Evolutionary conservation across 2,113 vertebrate genomes (phyloP).

Genomic region (Paralichthys olivaceus): DNA sequence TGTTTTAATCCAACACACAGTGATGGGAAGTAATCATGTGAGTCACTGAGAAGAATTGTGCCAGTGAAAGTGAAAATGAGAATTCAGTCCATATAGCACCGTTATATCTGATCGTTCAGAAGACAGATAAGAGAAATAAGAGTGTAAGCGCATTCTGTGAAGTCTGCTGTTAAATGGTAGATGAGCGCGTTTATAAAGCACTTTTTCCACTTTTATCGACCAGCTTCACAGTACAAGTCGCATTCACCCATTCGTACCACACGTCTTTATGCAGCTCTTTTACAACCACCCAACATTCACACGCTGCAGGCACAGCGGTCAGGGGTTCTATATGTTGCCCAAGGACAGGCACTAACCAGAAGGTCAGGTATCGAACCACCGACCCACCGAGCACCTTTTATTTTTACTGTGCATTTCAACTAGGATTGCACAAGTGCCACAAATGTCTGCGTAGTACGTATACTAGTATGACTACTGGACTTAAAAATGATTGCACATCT

Average conservation of each 20-base stretch:
- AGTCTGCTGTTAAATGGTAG: background rate
- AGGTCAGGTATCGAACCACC: too few relatives aligned
- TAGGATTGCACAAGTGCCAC: background rate
- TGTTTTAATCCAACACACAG: background rate
- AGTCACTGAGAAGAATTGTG: background rate
- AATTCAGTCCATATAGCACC: slow-evolving; percentile 4
- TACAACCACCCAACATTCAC: too few relatives aligned
- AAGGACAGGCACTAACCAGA: too few relatives aligned
- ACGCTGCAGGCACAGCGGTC: too few relatives aligned
- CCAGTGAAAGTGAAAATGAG: background rate
- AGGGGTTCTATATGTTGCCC: too few relatives aligned
- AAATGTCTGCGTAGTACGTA: background rate
- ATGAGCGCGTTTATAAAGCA: too few relatives aligned
- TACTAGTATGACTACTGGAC: background rate
- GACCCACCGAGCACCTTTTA: background rate
- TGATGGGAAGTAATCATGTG: background rate
- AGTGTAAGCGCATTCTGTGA: background rate
- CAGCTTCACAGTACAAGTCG: too few relatives aligned
- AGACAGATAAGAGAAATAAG: background rate
- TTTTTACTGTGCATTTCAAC: background rate
- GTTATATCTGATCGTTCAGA: slow-evolving; percentile 1
- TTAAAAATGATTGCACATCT: background rate
- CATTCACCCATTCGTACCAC: too few relatives aligned
- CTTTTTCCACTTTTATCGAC: too few relatives aligned
- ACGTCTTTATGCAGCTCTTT: too few relatives aligned